Evolutionary conservation across 2,797 vertebrate genomes (phyloP).

Genomic region (Heliangelus exortis): DNA sequence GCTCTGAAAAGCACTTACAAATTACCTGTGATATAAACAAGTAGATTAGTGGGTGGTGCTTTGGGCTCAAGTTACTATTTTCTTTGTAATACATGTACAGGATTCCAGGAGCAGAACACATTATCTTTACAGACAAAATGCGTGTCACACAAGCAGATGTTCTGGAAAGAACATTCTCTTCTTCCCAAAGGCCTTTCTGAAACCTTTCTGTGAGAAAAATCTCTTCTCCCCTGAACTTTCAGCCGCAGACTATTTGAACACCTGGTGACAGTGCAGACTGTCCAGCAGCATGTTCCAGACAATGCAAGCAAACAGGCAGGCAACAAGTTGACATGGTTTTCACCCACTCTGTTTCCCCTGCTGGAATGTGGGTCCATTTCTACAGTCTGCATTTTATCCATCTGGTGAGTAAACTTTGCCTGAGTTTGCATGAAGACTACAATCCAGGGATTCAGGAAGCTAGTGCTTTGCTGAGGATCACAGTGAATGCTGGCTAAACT

Average conservation of each 20-base stretch:
- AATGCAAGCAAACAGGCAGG: neutral
- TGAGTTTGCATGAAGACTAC: neutral
- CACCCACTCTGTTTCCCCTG: neutral
- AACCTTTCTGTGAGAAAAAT: neutral
- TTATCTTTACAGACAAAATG: neutral
- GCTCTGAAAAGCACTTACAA: slow-evolving; percentile 38
- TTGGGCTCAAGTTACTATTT: slow-evolving; percentile 20
- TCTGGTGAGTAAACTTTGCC: neutral
- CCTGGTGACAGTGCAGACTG: neutral
- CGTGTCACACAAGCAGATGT: neutral
- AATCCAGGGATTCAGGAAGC: neutral
- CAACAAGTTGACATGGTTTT: neutral
- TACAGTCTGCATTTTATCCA: neutral
- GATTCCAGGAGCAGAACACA: neutral
- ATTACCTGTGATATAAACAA: slow-evolving; percentile 51
- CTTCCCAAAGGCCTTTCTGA: neutral
- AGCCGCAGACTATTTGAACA: neutral
- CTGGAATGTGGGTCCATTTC: neutral
- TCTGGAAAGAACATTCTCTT: neutral
- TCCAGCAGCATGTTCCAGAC: neutral
- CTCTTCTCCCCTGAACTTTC: neutral
- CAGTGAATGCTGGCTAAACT: neutral
- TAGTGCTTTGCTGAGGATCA: neutral
- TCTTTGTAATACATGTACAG: neutral
- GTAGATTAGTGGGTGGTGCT: slow-evolving; percentile 2